Base-by-base conservation (phyloP, 2,113 vertebrate genomes). In the Sinocyclocheilus grahami region DNA sequence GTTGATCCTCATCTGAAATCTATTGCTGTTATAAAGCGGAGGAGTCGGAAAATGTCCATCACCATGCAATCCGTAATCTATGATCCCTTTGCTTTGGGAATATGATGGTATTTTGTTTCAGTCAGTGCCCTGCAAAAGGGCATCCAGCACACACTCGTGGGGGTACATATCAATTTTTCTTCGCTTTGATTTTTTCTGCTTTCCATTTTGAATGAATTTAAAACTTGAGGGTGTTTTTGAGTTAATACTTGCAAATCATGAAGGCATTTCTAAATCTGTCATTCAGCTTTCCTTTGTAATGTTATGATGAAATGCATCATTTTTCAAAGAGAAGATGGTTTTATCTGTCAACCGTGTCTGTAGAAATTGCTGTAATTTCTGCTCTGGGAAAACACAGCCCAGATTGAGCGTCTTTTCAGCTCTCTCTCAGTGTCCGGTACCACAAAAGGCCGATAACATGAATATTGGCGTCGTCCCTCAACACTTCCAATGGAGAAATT, bases 401-500 rank as follows among this genome's bases (percentile, higher is more conserved):
- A 78, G 86, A 63, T 37, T 71, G 42, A 60, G 81, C n/a, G 81
- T 89, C 89, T 85, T 91, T 88, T 87, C 72, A 82, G 87, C 90
- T 92, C 94, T 91, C 94, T 91, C 93, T 91, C 91, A 91, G 88
- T 89, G 87, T 88, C 91, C 90, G 92, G 93, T 95, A 95, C 93
- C 85, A 92, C 89, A 92, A 93, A 95, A 93, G 93, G 94, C 94
- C 95, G 95, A 96, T 96, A 97, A 95, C 95, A 93, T 89, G 91
- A 92, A 86, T 92, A 93, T 94, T 95, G 94, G 94, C 93, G 92
- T 95, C 93, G 93, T 96, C 96, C 91, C 88, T 97, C 96, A 95
- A 95, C 95, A 82, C 96, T 92, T 92, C 81, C 95, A 95, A 97
- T 96, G 94, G 89, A 96, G 95, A 97, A 96, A 96, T 96, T 97